phyloP scores from a whole-genome alignment of 2,888 invertebrate genomes.

The Volucella inanis region DNA sequence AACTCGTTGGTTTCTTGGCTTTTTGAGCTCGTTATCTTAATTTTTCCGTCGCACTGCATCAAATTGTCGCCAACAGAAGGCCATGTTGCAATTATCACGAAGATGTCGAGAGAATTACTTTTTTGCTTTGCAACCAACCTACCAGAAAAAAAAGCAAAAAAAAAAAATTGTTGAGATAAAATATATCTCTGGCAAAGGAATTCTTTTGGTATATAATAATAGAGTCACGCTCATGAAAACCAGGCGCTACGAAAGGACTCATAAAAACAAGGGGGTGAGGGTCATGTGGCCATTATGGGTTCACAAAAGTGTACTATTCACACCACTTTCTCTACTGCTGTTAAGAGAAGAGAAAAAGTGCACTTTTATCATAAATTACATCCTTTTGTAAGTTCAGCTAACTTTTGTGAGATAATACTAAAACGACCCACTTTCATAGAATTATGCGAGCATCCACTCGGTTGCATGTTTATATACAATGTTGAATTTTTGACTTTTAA shows the following conservation, averaged over 20 bases:
- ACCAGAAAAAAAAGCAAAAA: constrained; percentile 17
- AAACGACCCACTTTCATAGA: too few species aligned
- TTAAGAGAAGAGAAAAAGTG: constrained; percentile 51
- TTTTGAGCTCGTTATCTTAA: constrained; percentile 55
- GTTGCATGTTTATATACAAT: too few species aligned
- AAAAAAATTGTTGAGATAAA: not conserved
- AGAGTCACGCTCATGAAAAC: constrained; percentile 50
- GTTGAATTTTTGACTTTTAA: too few species aligned
- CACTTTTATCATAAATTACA: constrained; percentile 65
- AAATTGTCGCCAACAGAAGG: constrained; percentile 59
- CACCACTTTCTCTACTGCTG: constrained; percentile 32
- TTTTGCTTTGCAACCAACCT: constrained; percentile 32
- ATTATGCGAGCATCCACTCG: not conserved
- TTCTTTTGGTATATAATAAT: constrained; percentile 43
- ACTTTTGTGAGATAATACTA: constrained; percentile 42
- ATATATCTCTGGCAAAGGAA: constrained; percentile 8
- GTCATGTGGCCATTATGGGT: constrained; percentile 51
- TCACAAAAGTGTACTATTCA: constrained; percentile 45
- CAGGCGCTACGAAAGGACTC: constrained; percentile 33
- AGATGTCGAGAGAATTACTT: constrained; percentile 49
- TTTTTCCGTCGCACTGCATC: constrained; percentile 65
- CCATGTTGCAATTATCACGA: constrained; percentile 64
- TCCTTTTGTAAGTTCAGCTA: constrained; percentile 42
- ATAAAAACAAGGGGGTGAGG: constrained; percentile 54
- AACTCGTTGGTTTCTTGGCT: constrained; percentile 28